Evolutionary conservation across 2,797 vertebrate genomes (phyloP).

Genomic region (Microcaecilia unicolor): DNA sequence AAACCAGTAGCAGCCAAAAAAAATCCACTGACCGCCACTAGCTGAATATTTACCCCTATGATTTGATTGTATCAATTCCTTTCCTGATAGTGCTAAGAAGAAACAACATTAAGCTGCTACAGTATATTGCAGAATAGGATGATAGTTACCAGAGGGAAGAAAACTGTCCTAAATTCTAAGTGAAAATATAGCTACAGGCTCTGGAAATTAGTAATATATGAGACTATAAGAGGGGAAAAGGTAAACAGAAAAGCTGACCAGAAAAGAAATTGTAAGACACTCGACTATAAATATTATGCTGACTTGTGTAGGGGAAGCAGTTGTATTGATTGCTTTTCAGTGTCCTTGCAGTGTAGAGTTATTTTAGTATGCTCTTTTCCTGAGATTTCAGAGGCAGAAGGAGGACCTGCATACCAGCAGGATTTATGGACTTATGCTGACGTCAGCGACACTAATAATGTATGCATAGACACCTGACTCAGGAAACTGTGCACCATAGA

Average conservation of each 20-base stretch:
- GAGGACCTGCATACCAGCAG: background rate
- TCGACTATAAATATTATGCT: slow-evolving; percentile 27
- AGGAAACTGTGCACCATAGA: background rate
- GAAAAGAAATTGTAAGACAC: slow-evolving; percentile 10
- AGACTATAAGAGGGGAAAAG: slow-evolving; percentile 1
- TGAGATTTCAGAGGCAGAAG: background rate
- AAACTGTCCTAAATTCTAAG: no score
- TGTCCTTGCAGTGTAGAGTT: slow-evolving; percentile 10
- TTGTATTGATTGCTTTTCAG: slow-evolving; percentile 6
- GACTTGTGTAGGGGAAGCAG: slow-evolving; percentile 1
- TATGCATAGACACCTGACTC: fast-evolving
- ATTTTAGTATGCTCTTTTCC: background rate
- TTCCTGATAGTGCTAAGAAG: no score
- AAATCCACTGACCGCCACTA: no score
- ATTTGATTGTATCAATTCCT: no score
- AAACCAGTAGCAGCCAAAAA: no score
- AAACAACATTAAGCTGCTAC: no score
- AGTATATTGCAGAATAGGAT: no score
- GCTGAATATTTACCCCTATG: no score
- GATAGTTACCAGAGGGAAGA: no score
- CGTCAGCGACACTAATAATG: no score
- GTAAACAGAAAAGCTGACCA: slow-evolving; percentile 10
- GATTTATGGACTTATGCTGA: background rate
- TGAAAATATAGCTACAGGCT: no score
- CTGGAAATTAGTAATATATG: slow-evolving; percentile 10